Base-by-base conservation (phyloP, 2,113 vertebrate species). In the Ploceus nigricollis region DNA sequence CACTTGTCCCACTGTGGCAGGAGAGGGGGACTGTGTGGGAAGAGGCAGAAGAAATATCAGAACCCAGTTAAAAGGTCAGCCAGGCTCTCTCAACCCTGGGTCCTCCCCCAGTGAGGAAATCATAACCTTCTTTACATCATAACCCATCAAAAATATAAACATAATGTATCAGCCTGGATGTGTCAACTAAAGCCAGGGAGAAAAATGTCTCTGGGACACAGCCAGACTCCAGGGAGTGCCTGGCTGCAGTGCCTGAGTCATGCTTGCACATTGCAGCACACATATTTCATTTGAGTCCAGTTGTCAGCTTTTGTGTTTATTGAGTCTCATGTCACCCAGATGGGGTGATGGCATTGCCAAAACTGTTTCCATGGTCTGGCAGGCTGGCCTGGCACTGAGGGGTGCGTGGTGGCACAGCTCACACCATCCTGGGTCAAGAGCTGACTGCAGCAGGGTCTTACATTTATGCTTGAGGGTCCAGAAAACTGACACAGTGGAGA, bases 31-130 rank as follows among this genome's bases (percentile, higher is more conserved):
- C 7, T 4, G 45, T 54, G 50, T 53, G 81, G 47, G 84, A 81
- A 51, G 70, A 66, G 86, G 75, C 30, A 73, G 84, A 64, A 83
- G 58, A 58, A 91, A 69, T 47, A 61, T 39, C 31, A 15, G 75
- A 92, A 42, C 31, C n/a, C 94, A 65, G 93, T 78, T 80, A 88
- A 93, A 96, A 97, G 85, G 81, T 77, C 92, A 82, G 54, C 58
- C 77, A 79, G 60, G 70, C 58, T 48, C 60, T 56, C 58, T 93
- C 24, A 6, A n/a, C 64, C 50, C 33, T 23, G 28, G 1, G 0
- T 73, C 63, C 31, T 60, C 57, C 45, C 75, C 15, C 33, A 56
- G 47, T 23, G 78, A 88, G 89, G 78, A 96, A 94, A 83, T 66
- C 50, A 70, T 80, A 61, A 70, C 77, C 66, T 89, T 40, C 81